Conservation (phyloP, 2,888 invertebrate species). For the Caprella mutica region DNA sequence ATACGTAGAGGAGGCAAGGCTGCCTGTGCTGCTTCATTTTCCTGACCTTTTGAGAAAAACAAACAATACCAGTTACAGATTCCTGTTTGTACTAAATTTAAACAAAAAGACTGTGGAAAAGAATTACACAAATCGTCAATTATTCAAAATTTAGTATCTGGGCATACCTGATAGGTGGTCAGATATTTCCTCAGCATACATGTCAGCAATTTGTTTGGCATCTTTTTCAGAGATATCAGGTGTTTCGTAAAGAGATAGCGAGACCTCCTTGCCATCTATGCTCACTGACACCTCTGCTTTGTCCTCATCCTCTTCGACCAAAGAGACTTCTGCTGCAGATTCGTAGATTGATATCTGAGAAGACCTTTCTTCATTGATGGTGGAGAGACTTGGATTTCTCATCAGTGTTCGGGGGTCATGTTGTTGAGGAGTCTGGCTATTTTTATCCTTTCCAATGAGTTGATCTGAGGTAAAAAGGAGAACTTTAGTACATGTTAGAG, state of each 20-base stretch:
- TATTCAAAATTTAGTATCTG: neutral
- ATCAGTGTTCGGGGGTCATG: conserved; percentile 43
- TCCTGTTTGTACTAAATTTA: no score
- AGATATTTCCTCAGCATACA: conserved; percentile 85
- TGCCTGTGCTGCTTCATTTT: conserved; percentile 43
- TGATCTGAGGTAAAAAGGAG: conserved; percentile 16
- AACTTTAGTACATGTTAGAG: neutral
- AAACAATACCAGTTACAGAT: no score
- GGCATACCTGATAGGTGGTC: conserved; percentile 43
- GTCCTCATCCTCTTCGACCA: conserved; percentile 51
- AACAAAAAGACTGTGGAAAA: no score
- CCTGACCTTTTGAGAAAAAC: conserved; percentile 18
- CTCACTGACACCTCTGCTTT: conserved; percentile 73
- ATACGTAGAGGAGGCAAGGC: conserved; percentile 77
- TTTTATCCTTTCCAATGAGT: conserved; percentile 21
- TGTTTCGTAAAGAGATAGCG: conserved; percentile 79
- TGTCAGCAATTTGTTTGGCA: conserved; percentile 79
- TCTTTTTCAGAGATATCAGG: conserved; percentile 86
- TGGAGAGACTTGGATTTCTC: conserved; percentile 70
- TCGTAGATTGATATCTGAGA: conserved; percentile 49
- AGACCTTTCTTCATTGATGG: conserved; percentile 79
- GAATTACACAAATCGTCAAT: no score
- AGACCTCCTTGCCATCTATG: conserved; percentile 82
- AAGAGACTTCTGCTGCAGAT: conserved; percentile 26
- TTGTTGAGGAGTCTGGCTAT: conserved; percentile 22